These are phyloP conservation scores for Sphaerodactylus townsendi DNA, from an alignment of 2,113 vertebrate genomes.

Conservation along the genomic window DNA sequence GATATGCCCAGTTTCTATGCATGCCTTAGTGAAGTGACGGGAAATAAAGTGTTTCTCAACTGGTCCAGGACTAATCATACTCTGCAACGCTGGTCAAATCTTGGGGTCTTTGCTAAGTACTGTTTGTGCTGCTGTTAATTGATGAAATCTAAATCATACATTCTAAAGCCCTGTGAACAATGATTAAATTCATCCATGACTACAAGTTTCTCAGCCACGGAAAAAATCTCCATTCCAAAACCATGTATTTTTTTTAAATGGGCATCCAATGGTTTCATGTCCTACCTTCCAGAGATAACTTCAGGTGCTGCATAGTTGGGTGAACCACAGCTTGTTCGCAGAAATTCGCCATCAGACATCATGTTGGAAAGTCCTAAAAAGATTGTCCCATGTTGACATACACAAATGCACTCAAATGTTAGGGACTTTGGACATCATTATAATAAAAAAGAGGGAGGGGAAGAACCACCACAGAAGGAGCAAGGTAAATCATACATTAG, in stretches of 20 bases:
- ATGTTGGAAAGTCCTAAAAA: slow-evolving; percentile 95
- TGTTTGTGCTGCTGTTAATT: not conserved
- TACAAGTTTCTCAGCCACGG: not conserved
- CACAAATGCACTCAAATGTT: not conserved
- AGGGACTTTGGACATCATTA: accelerated
- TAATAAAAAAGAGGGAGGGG: not conserved
- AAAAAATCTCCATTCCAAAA: not conserved
- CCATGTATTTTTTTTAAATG: not conserved
- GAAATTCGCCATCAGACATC: slow-evolving; percentile 99
- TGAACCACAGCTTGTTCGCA: slow-evolving; percentile 96
- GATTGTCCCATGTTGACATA: not conserved
- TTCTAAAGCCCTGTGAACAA: too few species aligned
- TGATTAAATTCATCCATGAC: not conserved
- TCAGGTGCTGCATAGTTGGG: slow-evolving; percentile 98
- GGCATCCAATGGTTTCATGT: not conserved
- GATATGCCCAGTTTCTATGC: not conserved
- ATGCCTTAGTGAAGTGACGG: not conserved
- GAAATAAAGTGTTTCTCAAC: not conserved
- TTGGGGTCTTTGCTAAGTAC: not conserved
- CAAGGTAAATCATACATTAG: not conserved
- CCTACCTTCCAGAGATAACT: slow-evolving; percentile 98
- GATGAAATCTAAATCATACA: not conserved
- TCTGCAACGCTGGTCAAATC: not conserved
- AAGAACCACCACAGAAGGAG: not conserved
- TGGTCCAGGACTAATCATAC: not conserved